phyloP scores from a whole-genome alignment of 2,888 invertebrate genomes.

The Chorisops tibialis region DNA sequence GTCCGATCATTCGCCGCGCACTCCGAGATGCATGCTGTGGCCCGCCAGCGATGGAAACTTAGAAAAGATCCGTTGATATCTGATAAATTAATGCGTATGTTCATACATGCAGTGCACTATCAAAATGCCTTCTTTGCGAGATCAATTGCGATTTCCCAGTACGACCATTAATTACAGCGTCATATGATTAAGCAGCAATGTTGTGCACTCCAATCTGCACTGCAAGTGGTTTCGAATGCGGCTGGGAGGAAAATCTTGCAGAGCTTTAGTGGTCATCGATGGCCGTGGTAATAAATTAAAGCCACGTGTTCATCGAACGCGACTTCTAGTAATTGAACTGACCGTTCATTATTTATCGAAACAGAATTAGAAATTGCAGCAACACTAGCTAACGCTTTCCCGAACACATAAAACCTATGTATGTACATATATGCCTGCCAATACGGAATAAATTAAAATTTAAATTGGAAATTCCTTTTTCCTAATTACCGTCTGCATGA shows the following conservation, averaged over 20 bases:
- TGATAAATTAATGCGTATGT: conserved; percentile 8
- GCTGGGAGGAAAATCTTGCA: background rate
- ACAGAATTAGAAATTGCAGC: too few relatives aligned
- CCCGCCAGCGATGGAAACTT: too few relatives aligned
- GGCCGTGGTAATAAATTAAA: conserved; percentile 5
- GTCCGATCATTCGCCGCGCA: background rate
- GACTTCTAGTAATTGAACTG: background rate
- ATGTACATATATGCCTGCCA: too few relatives aligned
- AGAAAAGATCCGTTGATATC: background rate
- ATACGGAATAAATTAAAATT: background rate
- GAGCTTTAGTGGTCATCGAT: background rate
- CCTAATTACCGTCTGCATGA: conserved; percentile 3
- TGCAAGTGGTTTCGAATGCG: background rate
- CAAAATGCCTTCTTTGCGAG: background rate
- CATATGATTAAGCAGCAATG: background rate
- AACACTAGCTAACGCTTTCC: too few relatives aligned
- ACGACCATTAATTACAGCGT: background rate
- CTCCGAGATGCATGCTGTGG: too few relatives aligned
- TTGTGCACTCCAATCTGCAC: background rate
- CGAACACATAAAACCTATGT: too few relatives aligned
- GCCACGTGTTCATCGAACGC: conserved; percentile 7
- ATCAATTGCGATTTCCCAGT: background rate
- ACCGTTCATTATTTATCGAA: background rate
- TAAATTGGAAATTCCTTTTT: conserved; percentile 4
- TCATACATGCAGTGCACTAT: background rate